These are phyloP conservation scores for Eupithecia dodoneata DNA, from an alignment of 2,888 invertebrate species.

Conservation along the genomic window DNA sequence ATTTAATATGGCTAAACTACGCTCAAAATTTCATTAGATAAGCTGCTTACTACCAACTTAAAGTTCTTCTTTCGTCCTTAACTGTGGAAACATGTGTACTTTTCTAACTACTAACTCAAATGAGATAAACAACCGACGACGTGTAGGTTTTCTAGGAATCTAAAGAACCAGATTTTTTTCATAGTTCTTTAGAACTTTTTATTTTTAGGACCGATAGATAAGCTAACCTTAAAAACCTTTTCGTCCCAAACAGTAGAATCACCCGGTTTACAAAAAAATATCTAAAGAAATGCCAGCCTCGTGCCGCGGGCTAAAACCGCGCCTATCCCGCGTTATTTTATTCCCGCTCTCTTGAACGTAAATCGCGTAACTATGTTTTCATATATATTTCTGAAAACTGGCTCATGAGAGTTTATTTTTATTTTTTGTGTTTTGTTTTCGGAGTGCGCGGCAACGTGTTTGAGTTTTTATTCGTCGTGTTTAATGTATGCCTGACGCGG, in stretches of 20 bases:
- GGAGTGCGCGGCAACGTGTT: slow-evolving; percentile 41
- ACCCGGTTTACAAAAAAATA: slow-evolving; percentile 54
- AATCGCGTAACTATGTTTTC: slow-evolving; percentile 47
- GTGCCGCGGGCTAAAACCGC: slow-evolving; percentile 72
- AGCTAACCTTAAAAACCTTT: neutral
- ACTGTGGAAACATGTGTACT: no score
- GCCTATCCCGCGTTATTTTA: slow-evolving; percentile 81
- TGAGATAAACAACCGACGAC: neutral
- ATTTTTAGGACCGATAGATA: neutral
- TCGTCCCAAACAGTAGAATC: slow-evolving; percentile 18
- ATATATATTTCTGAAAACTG: slow-evolving; percentile 43
- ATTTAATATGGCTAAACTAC: no score
- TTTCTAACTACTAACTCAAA: no score
- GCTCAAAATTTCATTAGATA: no score
- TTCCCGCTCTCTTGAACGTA: slow-evolving; percentile 79
- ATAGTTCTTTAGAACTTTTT: neutral
- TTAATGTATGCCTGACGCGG: slow-evolving; percentile 37
- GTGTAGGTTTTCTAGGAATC: no score
- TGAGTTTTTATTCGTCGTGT: slow-evolving; percentile 44
- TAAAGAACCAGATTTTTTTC: no score
- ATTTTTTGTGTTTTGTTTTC: slow-evolving; percentile 43
- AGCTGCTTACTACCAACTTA: no score
- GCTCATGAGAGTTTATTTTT: slow-evolving; percentile 40
- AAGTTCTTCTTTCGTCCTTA: no score
- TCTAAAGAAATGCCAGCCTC: slow-evolving; percentile 78